Conservation (phyloP, 2,888 invertebrate genomes). For the Phalera bucephala region DNA sequence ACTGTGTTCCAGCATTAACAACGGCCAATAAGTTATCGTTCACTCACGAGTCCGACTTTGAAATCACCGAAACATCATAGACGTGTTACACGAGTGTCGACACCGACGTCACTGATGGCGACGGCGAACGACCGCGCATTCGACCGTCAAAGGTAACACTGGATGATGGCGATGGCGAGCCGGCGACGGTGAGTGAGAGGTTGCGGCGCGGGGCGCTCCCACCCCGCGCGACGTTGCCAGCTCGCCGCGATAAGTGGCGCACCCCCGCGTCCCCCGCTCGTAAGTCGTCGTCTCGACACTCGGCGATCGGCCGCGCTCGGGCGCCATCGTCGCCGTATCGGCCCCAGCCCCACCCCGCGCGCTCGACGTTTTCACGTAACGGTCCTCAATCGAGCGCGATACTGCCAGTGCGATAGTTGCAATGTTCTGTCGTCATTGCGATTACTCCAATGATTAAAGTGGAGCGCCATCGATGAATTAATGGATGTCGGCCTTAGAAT, state of each 20-base stretch:
- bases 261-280: slow-evolving; percentile 77
- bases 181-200: slow-evolving; percentile 85
- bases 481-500: slow-evolving; percentile 7
- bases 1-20: slow-evolving; percentile 87
- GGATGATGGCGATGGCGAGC: slow-evolving; percentile 76
- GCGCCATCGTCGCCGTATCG: slow-evolving; percentile 73
- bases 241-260: slow-evolving; percentile 82
- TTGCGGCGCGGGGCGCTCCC: slow-evolving; percentile 80
- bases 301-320: slow-evolving; percentile 74
- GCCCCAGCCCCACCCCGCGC: slow-evolving; percentile 72
- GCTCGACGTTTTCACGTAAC: slow-evolving; percentile 81
- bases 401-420: slow-evolving; percentile 72
- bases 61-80: slow-evolving; percentile 79
- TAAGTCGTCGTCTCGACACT: slow-evolving; percentile 76
- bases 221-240: slow-evolving; percentile 82
- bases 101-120: slow-evolving; percentile 79
- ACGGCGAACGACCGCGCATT: slow-evolving; percentile 77
- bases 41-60: slow-evolving; percentile 78
- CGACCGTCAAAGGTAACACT: slow-evolving; percentile 86
- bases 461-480: slow-evolving; percentile 37
- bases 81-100: slow-evolving; percentile 81
- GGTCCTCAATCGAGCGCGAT: slow-evolving; percentile 82
- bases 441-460: slow-evolving; percentile 53
- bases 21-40: slow-evolving; percentile 77
- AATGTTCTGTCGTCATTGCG: slow-evolving; percentile 55